These are phyloP conservation scores for Drosophila dives DNA, from an alignment of 2,888 invertebrate species.

Conservation along the genomic window DNA sequence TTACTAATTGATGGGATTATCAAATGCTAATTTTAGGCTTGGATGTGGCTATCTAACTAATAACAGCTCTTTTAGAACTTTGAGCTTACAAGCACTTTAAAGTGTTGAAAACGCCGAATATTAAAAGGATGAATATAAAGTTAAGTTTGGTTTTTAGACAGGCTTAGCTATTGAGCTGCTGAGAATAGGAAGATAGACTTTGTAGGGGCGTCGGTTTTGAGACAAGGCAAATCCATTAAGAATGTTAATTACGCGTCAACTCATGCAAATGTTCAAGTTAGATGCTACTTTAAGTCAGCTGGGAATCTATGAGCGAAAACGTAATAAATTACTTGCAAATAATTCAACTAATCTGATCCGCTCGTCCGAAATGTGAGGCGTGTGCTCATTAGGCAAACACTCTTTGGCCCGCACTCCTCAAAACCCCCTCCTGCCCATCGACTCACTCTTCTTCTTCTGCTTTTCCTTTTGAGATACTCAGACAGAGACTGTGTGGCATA, in stretches of 20 bases:
- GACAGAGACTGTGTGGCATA: constrained; percentile 11
- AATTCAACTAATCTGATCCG: constrained; percentile 77
- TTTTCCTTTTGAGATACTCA: neutral
- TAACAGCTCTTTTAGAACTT: neutral
- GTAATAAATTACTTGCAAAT: constrained; percentile 82
- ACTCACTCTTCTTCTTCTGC: neutral
- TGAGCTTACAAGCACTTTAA: neutral
- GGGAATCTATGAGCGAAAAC: constrained; percentile 62
- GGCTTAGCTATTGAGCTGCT: neutral
- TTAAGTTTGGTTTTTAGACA: constrained; percentile 5
- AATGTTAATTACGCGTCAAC: constrained; percentile 71
- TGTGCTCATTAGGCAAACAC: constrained; percentile 69
- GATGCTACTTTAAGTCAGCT: constrained; percentile 39
- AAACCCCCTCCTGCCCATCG: neutral
- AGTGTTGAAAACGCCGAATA: constrained; percentile 20
- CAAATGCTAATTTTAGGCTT: neutral
- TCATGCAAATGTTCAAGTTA: constrained; percentile 33
- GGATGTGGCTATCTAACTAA: neutral
- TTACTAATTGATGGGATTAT: neutral
- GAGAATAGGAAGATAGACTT: neutral
- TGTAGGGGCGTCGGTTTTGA: constrained; percentile 31
- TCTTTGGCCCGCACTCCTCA: constrained; percentile 7
- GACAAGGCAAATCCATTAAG: constrained; percentile 74
- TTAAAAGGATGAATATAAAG: constrained; percentile 9
- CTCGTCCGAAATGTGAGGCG: constrained; percentile 67